phyloP scores from a whole-genome alignment of 2,797 vertebrate genomes.

The Semaprochilodus insignis region DNA sequence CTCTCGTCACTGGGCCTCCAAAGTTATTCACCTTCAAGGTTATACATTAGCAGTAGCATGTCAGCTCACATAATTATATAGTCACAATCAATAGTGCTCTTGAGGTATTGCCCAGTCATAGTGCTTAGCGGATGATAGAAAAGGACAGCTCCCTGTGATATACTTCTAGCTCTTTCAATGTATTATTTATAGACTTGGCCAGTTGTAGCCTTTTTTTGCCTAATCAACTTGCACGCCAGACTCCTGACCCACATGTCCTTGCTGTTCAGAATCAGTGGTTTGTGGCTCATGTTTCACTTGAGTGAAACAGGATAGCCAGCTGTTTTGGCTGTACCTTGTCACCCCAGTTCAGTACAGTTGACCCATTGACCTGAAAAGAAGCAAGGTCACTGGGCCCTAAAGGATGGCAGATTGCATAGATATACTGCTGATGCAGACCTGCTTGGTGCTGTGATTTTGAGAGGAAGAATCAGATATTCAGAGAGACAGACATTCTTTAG shows the following conservation, averaged over 20 bases:
- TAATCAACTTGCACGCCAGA: slow-evolving; percentile 21
- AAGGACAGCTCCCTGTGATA: slow-evolving; percentile 3
- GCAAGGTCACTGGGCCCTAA: slow-evolving; percentile 34
- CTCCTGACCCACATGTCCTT: slow-evolving; percentile 20
- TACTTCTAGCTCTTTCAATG: not conserved
- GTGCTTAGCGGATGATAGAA: slow-evolving; percentile 12
- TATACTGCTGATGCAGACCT: not conserved
- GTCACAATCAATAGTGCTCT: slow-evolving; percentile 1
- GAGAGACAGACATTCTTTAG: not conserved
- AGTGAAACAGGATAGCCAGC: slow-evolving; percentile 35
- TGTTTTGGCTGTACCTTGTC: slow-evolving; percentile 4
- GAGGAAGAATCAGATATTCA: not conserved
- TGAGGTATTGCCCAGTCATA: slow-evolving; percentile 16
- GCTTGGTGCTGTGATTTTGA: not conserved
- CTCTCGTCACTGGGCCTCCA: not conserved
- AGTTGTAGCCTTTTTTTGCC: slow-evolving; percentile 5
- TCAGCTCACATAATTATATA: slow-evolving; percentile 17
- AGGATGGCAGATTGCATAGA: slow-evolving; percentile 14
- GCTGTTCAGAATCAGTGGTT: slow-evolving; percentile 26
- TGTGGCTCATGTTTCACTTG: slow-evolving; percentile 33
- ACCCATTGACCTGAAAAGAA: slow-evolving; percentile 37
- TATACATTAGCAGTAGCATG: not conserved
- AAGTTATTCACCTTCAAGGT: slow-evolving; percentile 16
- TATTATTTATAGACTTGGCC: slow-evolving; percentile 19
- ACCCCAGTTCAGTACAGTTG: not conserved